Base-by-base conservation (phyloP, 2,888 invertebrate genomes). In the Athetis lepigone region DNA sequence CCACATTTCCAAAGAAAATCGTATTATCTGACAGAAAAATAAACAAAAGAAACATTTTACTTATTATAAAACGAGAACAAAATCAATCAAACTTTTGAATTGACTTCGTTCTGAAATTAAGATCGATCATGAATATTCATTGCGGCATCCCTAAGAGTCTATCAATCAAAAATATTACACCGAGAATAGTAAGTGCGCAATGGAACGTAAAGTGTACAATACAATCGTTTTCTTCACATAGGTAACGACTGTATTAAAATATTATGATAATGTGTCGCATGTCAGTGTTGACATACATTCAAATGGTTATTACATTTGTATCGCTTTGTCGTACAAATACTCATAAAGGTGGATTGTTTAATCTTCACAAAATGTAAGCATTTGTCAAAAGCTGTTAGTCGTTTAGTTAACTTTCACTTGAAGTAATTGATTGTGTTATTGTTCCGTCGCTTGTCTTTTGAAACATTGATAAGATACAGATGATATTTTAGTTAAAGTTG, bases 71-170 rank as follows among this genome's bases (percentile, higher is more conserved):
- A 18, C 39, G n/a, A 23, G 42, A 40, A 59, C 49, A 50, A 49
- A 74, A 59, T 59, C 59, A 70, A 70, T 74, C 70, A 45, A 70
- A 70, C 36, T 67, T 73, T 33, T 9, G 46, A 67, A 70, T 67
- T 73, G 55, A 73, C 60, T 73, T 70, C 7, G 43, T 45, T 49
- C 27, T 40, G 19, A 54, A 58, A 71, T 58, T 71, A 45, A 40
- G 43, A 40, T 8, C 16, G 45, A 21, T 40, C 43, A 54, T 72
- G 49, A 65, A 65, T 72, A 72, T 65, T 58, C 43, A 65, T 45
- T 5, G 11, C 65, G 46, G 13, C 25, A 8, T 52, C 27, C 33
- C 43, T 39, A 27, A 16, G 63, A 36, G 45, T 19, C 40, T 40
- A 46, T 46, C 52, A 52, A 64, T 70, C 47, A 64, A 42, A 23